Evolutionary conservation across 2,888 invertebrate genomes (phyloP).

Genomic region (Coenonympha arcania): DNA sequence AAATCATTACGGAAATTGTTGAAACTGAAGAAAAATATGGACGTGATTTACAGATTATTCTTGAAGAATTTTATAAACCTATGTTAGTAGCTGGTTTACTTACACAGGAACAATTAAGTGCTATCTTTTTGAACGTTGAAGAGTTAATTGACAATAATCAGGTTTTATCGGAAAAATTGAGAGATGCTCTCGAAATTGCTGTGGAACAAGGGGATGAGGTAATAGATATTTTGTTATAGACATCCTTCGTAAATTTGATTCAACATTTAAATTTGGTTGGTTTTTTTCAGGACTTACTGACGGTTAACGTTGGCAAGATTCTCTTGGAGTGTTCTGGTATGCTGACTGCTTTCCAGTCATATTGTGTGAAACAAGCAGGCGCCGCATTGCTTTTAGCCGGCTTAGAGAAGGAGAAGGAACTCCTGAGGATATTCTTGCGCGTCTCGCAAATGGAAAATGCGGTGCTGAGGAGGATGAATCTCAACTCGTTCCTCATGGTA

Average conservation of each 20-base stretch:
- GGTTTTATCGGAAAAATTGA: slow-evolving; percentile 87
- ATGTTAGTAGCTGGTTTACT: slow-evolving; percentile 94
- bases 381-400: slow-evolving; percentile 91
- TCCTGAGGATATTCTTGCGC: slow-evolving; percentile 92
- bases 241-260: not conserved
- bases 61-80: slow-evolving; percentile 94
- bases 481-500: slow-evolving; percentile 98
- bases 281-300: slow-evolving; percentile 79
- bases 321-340: slow-evolving; percentile 93
- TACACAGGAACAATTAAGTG: slow-evolving; percentile 91
- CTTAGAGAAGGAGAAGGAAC: slow-evolving; percentile 94
- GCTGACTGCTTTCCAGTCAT: slow-evolving; percentile 95
- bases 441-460: slow-evolving; percentile 98
- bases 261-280: not conserved
- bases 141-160: slow-evolving; percentile 92
- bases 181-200: slow-evolving; percentile 90
- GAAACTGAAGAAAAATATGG: slow-evolving; percentile 98
- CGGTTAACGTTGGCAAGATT: slow-evolving; percentile 92
- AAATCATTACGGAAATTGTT: slow-evolving; percentile 95
- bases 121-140: slow-evolving; percentile 94
- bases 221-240: slow-evolving; percentile 15
- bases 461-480: slow-evolving; percentile 92
- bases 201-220: slow-evolving; percentile 83
- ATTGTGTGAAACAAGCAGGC: slow-evolving; percentile 93
- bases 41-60: slow-evolving; percentile 90